Evolutionary conservation across 1,140 invertebrate species (phyloP), one percentile per base, ranked within the genome.

Genomic region (Ceratina japonica): DNA sequence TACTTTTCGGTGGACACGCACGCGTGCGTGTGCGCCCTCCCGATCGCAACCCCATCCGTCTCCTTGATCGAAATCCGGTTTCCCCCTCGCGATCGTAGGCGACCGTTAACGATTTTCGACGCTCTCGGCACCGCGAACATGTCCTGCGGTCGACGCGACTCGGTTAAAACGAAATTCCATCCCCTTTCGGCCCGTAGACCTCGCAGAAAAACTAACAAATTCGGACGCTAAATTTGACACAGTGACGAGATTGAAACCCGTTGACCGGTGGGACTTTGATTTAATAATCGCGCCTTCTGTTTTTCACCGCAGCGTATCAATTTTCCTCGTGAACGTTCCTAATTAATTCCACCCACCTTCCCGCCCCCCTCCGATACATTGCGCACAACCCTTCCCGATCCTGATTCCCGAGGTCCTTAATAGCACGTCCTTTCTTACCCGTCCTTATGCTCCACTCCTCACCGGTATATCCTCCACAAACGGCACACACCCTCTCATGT

Each of bases 31-130:
- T 44, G 37, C 10, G 10, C 37, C 10, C 37, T 44, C 37, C 37
- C 37, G 37, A 44, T 44, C 37, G 37, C 37, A 44, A 44, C 37
- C 37, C 37, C 37, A 44, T 44, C 37, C 37, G 37, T 44, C 37
- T 44, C 37, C 22, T n/a, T 2, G 80, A 80, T 85, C 72, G 66
- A 76, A 69, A 74, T 68, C 76, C n/a, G 66, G 65, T 85, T 85
- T 72, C 58, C 70, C 37, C 74, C 75, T 79, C 75, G 80, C 75
- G 84, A 80, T 82, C 83, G 83, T 80, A 76, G 68, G 75, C 79
- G 63, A 81, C 59, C 62, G 70, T 84, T 70, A 51, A 77, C 79
- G 78, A 76, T 72, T 82, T 69, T 66, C 83, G 84, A 79, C 71
- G 84, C 83, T 82, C 75, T 66, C 52, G 71, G 61, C 64, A 69